A percentile compares a stretch with the other conserved stretches of the same genome.
phyloP scores from a whole-genome alignment of 2,113 vertebrate genomes.

The Leiothrix lutea region DNA sequence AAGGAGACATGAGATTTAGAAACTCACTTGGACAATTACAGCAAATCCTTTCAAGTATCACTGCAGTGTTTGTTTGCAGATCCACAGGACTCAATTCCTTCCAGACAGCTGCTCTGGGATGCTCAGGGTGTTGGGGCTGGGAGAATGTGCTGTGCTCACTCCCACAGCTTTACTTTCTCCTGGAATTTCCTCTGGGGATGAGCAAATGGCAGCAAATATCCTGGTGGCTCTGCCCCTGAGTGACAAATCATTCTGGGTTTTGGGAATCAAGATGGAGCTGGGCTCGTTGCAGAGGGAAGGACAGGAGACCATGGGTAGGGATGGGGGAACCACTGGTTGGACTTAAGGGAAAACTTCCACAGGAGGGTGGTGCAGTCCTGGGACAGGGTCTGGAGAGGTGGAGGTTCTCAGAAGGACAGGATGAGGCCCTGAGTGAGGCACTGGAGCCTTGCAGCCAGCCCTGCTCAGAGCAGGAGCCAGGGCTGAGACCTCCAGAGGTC shows the following conservation, averaged over 20 bases:
- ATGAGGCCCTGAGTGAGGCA: not conserved
- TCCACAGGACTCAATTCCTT: not conserved
- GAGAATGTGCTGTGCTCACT: fast-evolving
- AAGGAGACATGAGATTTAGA: not conserved
- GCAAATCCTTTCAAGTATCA: not conserved
- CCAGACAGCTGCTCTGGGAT: not conserved
- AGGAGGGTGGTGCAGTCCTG: not conserved
- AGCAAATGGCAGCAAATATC: not conserved
- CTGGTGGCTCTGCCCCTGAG: fast-evolving
- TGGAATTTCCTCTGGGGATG: not conserved
- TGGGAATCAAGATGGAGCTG: not conserved
- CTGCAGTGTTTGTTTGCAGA: not conserved
- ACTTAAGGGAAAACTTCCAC: not conserved
- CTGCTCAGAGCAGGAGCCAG: not conserved
- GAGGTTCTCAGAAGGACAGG: not conserved
- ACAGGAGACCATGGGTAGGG: not conserved
- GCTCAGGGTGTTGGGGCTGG: not conserved
- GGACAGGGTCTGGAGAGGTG: not conserved
- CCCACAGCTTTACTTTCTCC: not conserved
- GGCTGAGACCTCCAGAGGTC: slow-evolving; percentile 12
- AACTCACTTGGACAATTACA: not conserved
- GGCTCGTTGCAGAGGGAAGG: not conserved
- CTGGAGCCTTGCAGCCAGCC: not conserved
- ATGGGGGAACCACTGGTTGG: not conserved
- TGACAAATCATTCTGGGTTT: not conserved